phyloP scores from a whole-genome alignment of 2,888 invertebrate genomes.

The Plagodis pulveraria region DNA sequence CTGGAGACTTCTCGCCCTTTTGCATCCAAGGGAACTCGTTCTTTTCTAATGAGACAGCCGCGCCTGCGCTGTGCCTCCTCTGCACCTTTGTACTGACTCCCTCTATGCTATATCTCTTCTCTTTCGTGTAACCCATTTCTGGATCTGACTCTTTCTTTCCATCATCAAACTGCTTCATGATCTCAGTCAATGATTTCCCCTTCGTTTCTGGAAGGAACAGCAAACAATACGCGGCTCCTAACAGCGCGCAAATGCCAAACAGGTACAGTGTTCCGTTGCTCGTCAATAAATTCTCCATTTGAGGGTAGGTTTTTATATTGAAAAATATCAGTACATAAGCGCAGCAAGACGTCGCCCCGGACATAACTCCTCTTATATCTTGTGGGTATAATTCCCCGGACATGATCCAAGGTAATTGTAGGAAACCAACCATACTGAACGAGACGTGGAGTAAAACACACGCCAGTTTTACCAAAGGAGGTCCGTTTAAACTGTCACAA shows the following conservation, averaged over 20 bases:
- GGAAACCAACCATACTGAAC: slow-evolving; percentile 90
- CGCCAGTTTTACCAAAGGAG: slow-evolving; percentile 77
- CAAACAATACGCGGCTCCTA: slow-evolving; percentile 86
- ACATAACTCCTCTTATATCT: slow-evolving; percentile 88
- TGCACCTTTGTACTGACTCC: slow-evolving; percentile 58
- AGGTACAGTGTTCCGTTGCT: slow-evolving; percentile 87
- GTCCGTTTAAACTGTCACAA: slow-evolving; percentile 83
- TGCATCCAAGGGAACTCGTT: slow-evolving; percentile 60
- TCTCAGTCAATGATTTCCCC: slow-evolving; percentile 87
- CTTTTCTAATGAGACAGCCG: slow-evolving; percentile 71
- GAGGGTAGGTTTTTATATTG: slow-evolving; percentile 89
- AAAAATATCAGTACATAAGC: slow-evolving; percentile 89
- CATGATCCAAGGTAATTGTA: slow-evolving; percentile 91
- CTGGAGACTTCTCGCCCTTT: slow-evolving; percentile 44
- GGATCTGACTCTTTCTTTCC: slow-evolving; percentile 69
- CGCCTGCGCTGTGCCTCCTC: slow-evolving; percentile 74
- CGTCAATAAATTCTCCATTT: slow-evolving; percentile 81
- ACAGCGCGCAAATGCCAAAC: slow-evolving; percentile 85
- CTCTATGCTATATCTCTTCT: slow-evolving; percentile 53
- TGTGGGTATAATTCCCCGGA: slow-evolving; percentile 90
- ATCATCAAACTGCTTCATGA: slow-evolving; percentile 86
- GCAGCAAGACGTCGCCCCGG: slow-evolving; percentile 88
- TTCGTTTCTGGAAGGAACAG: slow-evolving; percentile 89
- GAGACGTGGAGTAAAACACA: slow-evolving; percentile 89
- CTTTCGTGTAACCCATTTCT: slow-evolving; percentile 60